phyloP scores from a whole-genome alignment of 2,113 vertebrate genomes.

The Aptenodytes forsteri region DNA sequence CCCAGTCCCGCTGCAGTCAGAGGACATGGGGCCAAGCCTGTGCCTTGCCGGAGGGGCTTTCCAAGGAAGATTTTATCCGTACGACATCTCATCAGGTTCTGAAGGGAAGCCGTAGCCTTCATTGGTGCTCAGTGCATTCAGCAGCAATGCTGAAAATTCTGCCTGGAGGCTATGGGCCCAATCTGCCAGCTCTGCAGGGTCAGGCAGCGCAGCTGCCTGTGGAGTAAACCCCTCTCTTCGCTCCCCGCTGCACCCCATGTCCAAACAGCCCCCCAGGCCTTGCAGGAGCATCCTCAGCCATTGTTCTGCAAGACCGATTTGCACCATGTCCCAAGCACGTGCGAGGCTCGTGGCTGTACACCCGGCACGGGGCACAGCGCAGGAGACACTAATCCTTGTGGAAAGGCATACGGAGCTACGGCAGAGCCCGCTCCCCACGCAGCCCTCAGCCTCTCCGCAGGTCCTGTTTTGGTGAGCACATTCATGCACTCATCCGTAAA shows the following conservation, averaged over 20 bases:
- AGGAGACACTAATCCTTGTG: not conserved
- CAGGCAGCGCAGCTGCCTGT: not conserved
- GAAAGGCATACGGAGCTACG: rapidly evolving
- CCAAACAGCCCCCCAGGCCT: not conserved
- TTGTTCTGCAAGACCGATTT: not conserved
- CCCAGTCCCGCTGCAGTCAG: not conserved
- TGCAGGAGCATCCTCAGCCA: not conserved
- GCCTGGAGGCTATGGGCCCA: not conserved
- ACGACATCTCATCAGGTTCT: not conserved
- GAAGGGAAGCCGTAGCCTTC: not conserved
- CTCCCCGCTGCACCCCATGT: not conserved
- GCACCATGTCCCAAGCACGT: rapidly evolving
- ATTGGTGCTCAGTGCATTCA: not conserved
- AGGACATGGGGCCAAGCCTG: not conserved
- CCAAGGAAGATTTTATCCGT: not conserved
- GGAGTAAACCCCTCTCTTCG: not conserved
- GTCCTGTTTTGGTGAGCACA: not conserved
- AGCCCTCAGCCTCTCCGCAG: not conserved
- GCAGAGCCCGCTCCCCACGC: not conserved
- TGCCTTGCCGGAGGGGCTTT: not conserved
- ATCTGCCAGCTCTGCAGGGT: not conserved
- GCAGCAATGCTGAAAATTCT: not conserved
- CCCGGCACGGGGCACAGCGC: rapidly evolving
- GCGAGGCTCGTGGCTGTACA: rapidly evolving
- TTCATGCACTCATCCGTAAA: not conserved